Conservation (phyloP, 30 jellyfish, hydroid and myxozoan genomes). For the Mastigias papua region DNA sequence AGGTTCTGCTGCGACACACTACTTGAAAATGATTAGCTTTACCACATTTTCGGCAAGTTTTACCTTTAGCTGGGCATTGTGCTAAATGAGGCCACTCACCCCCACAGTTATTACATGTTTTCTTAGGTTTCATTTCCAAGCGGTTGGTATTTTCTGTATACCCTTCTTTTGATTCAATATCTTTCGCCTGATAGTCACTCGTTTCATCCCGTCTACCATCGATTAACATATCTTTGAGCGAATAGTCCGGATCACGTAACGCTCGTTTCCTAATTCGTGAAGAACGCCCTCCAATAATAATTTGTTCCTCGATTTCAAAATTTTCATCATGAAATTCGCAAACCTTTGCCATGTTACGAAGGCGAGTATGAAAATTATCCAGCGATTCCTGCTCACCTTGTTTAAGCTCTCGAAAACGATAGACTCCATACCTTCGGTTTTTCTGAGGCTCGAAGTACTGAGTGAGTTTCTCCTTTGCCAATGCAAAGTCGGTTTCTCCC, state of each 20-base stretch:
- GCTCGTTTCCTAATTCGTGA: conserved; percentile 48
- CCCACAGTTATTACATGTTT: background rate
- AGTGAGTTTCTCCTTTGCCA: conserved; percentile 21
- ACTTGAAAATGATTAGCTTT: background rate
- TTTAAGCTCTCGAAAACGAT: conserved; percentile 45
- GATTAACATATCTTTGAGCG: conserved; percentile 43
- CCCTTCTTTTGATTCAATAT: background rate
- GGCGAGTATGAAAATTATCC: conserved; percentile 52
- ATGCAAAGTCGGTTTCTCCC: conserved; percentile 3
- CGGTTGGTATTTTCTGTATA: background rate
- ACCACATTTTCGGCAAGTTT: background rate
- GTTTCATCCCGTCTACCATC: conserved; percentile 59
- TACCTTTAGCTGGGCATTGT: background rate
- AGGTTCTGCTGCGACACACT: background rate
- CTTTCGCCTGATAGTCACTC: conserved; percentile 11
- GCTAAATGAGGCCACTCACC: background rate
- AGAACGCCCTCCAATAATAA: conserved; percentile 35
- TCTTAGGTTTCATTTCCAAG: background rate
- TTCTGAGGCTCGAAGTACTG: conserved; percentile 55
- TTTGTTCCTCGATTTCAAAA: conserved; percentile 43
- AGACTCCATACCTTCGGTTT: conserved; percentile 49
- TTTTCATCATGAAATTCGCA: conserved; percentile 45
- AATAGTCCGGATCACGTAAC: conserved; percentile 33
- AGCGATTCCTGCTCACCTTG: conserved; percentile 45
- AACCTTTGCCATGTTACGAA: conserved; percentile 28